Evolutionary conservation across 1,140 invertebrate genomes (phyloP).

Genomic region (Rhagoletis pomonella): DNA sequence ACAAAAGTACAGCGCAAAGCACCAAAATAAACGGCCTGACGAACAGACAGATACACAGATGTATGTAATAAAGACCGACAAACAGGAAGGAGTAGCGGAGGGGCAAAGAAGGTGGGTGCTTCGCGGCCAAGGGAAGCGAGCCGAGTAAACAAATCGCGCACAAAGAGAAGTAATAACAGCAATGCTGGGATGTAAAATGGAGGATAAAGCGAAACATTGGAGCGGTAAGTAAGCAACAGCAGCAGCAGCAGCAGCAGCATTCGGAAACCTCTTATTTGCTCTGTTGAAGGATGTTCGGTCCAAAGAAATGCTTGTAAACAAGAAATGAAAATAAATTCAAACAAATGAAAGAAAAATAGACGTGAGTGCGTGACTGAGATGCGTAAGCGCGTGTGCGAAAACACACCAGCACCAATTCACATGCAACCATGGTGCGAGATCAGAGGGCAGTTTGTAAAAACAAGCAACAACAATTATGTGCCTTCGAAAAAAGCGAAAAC

Average conservation of each 20-base stretch:
- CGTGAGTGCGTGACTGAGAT: conserved; percentile 37
- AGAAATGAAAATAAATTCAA: conserved; percentile 50
- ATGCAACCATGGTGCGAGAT: not conserved
- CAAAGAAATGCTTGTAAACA: conserved; percentile 15
- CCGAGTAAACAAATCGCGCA: not conserved
- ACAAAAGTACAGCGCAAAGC: not conserved
- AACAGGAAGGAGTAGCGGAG: not conserved
- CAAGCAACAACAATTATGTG: not conserved
- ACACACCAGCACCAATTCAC: not conserved
- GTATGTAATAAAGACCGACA: conserved; percentile 6
- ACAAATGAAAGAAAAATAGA: conserved; percentile 47
- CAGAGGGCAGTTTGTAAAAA: not conserved
- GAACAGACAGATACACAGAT: not conserved
- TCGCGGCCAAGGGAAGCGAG: not conserved
- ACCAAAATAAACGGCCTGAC: not conserved
- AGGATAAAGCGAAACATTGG: not conserved
- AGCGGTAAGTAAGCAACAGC: not conserved
- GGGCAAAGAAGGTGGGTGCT: not conserved
- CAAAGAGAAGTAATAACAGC: not conserved
- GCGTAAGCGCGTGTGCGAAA: not conserved
- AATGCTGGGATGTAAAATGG: not conserved
- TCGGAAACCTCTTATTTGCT: not conserved
- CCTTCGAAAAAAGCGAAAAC: not conserved
- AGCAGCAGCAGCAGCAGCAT: not conserved
- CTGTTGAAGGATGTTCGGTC: not conserved